Evolutionary conservation across 1,140 invertebrate genomes (phyloP).

Genomic region (Drosophila simulans): DNA sequence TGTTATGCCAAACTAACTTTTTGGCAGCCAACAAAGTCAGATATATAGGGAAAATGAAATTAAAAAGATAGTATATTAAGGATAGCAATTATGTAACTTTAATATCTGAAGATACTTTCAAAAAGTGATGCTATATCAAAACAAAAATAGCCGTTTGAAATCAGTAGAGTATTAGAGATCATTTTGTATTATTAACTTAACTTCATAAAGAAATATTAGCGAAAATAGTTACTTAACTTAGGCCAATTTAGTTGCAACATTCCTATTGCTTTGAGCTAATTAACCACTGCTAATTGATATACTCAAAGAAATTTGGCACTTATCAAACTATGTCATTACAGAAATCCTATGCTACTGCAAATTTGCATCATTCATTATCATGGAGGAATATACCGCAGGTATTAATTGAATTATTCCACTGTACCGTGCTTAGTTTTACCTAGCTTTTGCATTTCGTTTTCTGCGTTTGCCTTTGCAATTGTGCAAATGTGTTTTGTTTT

Average conservation of each 20-base stretch:
- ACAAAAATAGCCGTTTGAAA: too few relatives aligned
- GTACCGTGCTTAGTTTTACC: constrained; percentile 42
- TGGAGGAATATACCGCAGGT: neutral
- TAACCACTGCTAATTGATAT: neutral
- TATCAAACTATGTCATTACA: neutral
- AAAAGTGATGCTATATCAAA: too few relatives aligned
- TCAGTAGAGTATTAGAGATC: too few relatives aligned
- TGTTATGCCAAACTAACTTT: constrained; percentile 24
- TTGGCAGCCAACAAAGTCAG: constrained; percentile 5
- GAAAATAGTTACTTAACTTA: too few relatives aligned
- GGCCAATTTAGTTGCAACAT: neutral
- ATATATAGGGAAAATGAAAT: neutral
- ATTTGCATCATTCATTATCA: constrained; percentile 1
- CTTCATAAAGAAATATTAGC: too few relatives aligned
- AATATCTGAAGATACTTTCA: too few relatives aligned
- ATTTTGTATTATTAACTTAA: too few relatives aligned
- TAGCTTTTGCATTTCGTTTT: constrained; percentile 67
- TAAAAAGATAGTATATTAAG: neutral
- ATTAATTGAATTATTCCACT: constrained; percentile 29
- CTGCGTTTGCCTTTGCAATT: constrained; percentile 81
- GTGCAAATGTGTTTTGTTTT: constrained; percentile 83
- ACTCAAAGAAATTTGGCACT: neutral
- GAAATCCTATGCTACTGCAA: neutral
- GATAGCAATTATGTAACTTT: too few relatives aligned
- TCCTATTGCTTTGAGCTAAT: neutral